Percentiles rank a stretch among this genome's conserved stretches.
phyloP scores from a whole-genome alignment of 2,113 vertebrate species.

The Micronisus gabar region DNA sequence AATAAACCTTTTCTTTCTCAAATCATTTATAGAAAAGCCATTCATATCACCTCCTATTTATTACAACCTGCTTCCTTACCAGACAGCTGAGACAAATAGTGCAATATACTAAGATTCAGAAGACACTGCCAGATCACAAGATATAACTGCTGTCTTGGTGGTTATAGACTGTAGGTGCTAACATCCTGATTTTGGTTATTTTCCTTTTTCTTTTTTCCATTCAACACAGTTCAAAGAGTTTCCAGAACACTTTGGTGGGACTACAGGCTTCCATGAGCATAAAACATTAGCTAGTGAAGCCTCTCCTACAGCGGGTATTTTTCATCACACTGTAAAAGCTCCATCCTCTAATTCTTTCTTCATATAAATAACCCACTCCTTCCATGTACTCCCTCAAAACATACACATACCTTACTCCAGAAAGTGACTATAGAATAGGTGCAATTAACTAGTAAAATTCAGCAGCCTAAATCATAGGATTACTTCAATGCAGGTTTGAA shows the following conservation, averaged over 20 bases:
- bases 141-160: not conserved
- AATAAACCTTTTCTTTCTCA: not conserved
- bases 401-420: not conserved
- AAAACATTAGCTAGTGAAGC: not conserved
- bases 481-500: not conserved
- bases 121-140: not conserved
- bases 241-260: not conserved
- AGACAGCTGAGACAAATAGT: not conserved
- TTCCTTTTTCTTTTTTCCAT: not conserved
- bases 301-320: not conserved
- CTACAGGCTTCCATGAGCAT: not conserved
- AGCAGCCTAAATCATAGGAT: not conserved
- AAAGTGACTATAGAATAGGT: not conserved
- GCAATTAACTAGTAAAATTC: not conserved
- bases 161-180: not conserved
- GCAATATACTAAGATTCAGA: not conserved
- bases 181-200: not conserved
- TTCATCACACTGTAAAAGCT: not conserved
- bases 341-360: not conserved
- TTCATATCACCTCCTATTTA: not conserved
- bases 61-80: not conserved
- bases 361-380: not conserved
- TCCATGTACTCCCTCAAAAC: not conserved
- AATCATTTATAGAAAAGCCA: not conserved
- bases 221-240: not conserved